phyloP scores from a whole-genome alignment of 2,888 invertebrate species.

The Cephus pygmeus region DNA sequence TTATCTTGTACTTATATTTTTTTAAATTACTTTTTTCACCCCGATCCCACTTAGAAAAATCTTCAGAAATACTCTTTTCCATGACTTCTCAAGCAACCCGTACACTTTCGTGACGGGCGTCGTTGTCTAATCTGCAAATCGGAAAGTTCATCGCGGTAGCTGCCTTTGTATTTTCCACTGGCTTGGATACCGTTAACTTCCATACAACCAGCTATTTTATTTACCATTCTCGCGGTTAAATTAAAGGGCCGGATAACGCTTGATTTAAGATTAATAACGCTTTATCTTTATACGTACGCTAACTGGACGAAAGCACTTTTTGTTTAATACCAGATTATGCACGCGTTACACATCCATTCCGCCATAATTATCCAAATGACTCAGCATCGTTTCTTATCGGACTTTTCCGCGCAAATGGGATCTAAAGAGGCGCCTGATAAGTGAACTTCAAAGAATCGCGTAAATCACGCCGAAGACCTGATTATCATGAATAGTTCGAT shows the following conservation, averaged over 20 bases:
- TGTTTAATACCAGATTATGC: slow-evolving; percentile 5
- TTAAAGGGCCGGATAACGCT: slow-evolving; percentile 28
- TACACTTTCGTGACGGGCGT: background rate
- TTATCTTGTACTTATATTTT: background rate
- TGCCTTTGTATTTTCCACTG: background rate
- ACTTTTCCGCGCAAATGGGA: background rate
- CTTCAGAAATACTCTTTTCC: background rate
- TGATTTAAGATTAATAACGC: slow-evolving; percentile 32
- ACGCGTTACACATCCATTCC: background rate
- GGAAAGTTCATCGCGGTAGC: background rate
- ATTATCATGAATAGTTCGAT: background rate
- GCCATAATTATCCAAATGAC: slow-evolving; percentile 6
- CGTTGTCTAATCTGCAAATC: background rate
- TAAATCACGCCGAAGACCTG: slow-evolving; percentile 14
- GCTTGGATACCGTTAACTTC: no score
- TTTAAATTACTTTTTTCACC: background rate
- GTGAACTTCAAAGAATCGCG: slow-evolving; percentile 11
- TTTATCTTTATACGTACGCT: slow-evolving; percentile 16
- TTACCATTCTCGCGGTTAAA: slow-evolving; percentile 11
- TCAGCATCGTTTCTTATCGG: background rate
- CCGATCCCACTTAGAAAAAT: background rate
- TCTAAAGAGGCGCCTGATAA: background rate
- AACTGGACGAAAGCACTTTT: slow-evolving; percentile 6
- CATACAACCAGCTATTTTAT: background rate
- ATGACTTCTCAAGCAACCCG: background rate